Base-by-base conservation (phyloP, 2,888 invertebrate species). In the Osedax frankpressi region DNA sequence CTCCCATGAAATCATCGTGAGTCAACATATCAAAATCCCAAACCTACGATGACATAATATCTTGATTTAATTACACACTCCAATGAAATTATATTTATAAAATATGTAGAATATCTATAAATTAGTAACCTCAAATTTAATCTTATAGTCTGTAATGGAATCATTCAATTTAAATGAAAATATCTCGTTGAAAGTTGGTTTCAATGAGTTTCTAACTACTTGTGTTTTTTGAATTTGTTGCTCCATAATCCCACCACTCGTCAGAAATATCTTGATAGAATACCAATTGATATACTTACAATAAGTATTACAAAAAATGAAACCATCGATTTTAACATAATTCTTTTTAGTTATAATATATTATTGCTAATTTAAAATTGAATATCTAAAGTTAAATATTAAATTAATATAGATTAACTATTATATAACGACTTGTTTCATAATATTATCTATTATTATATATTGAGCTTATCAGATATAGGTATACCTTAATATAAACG, bases 401-500 rank as follows among this genome's bases (percentile, higher is more conserved):
- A n/a, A n/a, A n/a, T n/a, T n/a, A n/a, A n/a, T n/a, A n/a, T n/a
- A n/a, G n/a, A n/a, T n/a, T n/a, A n/a, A n/a, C n/a, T n/a, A n/a
- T n/a, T n/a, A n/a, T n/a, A n/a, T n/a, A n/a, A n/a, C n/a, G n/a
- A n/a, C n/a, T n/a, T n/a, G n/a, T n/a, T n/a, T n/a, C n/a, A n/a
- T n/a, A n/a, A n/a, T n/a, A n/a, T n/a, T n/a, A n/a, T n/a, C n/a
- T n/a, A n/a, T n/a, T n/a, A n/a, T n/a, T n/a, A n/a, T n/a, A n/a
- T n/a, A n/a, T n/a, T 26, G 25, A 24, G 24, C 2, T 27, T 68
- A 68, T 68, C 24, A 28, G 19, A 19, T 25, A 28, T 60, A 24
- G 6, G n/a, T n/a, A n/a, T 75, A 82, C 82, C 79, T 79, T 79
- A 14, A 81, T 81, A 78, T 79, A 82, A 14, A 81, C 80, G 73